Conservation (phyloP, 1,140 invertebrate species). For the Berghia stephanieae region DNA sequence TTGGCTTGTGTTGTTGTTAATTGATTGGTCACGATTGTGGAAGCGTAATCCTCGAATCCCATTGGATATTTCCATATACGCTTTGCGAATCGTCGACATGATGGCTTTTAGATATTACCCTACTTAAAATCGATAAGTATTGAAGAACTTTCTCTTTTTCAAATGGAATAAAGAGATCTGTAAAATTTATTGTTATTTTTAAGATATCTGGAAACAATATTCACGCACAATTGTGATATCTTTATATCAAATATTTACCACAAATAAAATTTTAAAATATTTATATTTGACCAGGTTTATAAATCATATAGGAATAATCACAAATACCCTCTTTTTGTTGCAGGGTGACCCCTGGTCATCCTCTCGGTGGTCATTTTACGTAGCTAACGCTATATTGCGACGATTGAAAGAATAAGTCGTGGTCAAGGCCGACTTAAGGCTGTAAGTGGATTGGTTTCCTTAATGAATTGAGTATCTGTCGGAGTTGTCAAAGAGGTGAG, state of each 20-base stretch:
- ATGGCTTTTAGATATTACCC: not conserved
- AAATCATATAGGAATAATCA: no score
- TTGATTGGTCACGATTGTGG: conserved; percentile 53
- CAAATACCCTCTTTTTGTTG: no score
- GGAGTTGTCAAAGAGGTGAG: no score
- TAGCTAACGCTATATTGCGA: no score
- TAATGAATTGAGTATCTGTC: no score
- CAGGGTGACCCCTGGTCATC: no score
- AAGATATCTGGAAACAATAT: not conserved
- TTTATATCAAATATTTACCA: not conserved
- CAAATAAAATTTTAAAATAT: not conserved
- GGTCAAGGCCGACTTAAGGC: no score
- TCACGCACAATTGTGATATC: not conserved
- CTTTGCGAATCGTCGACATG: conserved; percentile 65
- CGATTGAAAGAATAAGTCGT: no score
- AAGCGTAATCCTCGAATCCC: conserved; percentile 63
- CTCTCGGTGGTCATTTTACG: no score
- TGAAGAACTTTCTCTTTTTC: not conserved
- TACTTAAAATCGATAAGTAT: no score
- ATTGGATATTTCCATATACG: conserved; percentile 67
- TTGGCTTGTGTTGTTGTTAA: conserved; percentile 12
- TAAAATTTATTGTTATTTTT: not conserved
- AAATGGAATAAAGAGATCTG: not conserved
- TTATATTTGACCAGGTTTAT: no score
- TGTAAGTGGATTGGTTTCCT: no score